Percentiles rank a stretch among this genome's conserved stretches.
phyloP scores from a whole-genome alignment of 2,113 vertebrate genomes.

The Nannobrachium achirus region DNA sequence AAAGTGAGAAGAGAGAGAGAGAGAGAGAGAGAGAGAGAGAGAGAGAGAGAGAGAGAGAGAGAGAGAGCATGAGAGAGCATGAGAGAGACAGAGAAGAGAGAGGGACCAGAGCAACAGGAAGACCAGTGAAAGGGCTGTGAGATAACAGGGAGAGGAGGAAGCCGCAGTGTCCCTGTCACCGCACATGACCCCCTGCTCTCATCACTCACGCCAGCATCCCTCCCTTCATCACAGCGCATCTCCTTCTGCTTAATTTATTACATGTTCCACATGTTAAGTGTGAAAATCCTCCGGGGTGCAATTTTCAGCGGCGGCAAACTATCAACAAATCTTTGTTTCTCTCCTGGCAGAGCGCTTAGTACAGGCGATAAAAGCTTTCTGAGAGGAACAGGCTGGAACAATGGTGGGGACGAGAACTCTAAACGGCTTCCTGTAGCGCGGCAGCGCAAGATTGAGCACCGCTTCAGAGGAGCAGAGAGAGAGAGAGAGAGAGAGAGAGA shows the following conservation, averaged over 20 bases:
- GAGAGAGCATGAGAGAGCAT: too few relatives aligned
- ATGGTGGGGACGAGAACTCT: conserved; percentile 58
- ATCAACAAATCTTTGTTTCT: conserved; percentile 72
- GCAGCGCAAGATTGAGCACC: conserved; percentile 60
- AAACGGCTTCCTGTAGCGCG: conserved; percentile 74
- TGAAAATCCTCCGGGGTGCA: conserved; percentile 58
- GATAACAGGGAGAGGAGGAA: too few relatives aligned
- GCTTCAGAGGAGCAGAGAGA: conserved; percentile 48
- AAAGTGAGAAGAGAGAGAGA: too few relatives aligned
- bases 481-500: conserved; percentile 20
- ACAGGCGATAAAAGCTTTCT: conserved; percentile 66
- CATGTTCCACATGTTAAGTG: conserved; percentile 69
- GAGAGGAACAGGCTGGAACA: conserved; percentile 72
- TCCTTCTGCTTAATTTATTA: conserved; percentile 67
- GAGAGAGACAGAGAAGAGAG: too few relatives aligned
- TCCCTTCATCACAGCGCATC: conserved; percentile 28
- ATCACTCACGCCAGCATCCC: too few relatives aligned
- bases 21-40: too few relatives aligned
- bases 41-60: too few relatives aligned
- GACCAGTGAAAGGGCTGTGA: too few relatives aligned
- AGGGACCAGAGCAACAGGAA: too few relatives aligned
- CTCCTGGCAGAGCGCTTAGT: conserved; percentile 59
- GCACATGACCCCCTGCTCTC: neutral
- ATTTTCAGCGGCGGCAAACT: conserved; percentile 60
- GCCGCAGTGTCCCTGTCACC: too few relatives aligned